phyloP scores from a whole-genome alignment of 2,888 invertebrate species.

The Ophion slaviceki region DNA sequence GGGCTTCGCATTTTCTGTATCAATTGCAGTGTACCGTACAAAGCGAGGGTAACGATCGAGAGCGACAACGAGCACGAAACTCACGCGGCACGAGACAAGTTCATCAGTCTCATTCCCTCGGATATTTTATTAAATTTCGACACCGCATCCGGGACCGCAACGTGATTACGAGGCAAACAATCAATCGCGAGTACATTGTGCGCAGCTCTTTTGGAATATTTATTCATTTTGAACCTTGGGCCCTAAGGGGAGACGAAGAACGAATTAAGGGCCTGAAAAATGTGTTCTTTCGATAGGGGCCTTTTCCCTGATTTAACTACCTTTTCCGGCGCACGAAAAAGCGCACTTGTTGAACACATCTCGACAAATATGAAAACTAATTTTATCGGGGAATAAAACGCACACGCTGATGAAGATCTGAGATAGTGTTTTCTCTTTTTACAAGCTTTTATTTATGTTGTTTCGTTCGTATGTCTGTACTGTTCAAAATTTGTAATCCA shows the following conservation, averaged over 20 bases:
- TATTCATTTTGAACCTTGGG: background rate
- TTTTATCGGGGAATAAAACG: background rate
- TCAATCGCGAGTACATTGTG: background rate
- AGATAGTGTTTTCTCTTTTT: no score
- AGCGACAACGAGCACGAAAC: constrained; percentile 81
- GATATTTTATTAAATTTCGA: constrained; percentile 74
- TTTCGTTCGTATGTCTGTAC: no score
- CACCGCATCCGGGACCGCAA: constrained; percentile 51
- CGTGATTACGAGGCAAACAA: constrained; percentile 23
- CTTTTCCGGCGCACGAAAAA: background rate
- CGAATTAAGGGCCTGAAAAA: background rate
- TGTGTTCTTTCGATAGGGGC: background rate
- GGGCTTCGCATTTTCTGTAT: background rate
- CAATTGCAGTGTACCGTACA: constrained; percentile 81
- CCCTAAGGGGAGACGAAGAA: background rate
- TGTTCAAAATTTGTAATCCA: no score
- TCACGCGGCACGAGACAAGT: constrained; percentile 80
- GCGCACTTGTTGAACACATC: background rate
- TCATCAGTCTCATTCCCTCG: constrained; percentile 78
- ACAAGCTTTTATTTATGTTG: no score
- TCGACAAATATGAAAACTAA: background rate
- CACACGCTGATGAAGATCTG: background rate
- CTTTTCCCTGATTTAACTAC: background rate
- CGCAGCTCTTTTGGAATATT: background rate
- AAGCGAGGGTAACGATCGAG: constrained; percentile 85